Evolutionary conservation across 2,888 invertebrate genomes (phyloP), one percentile per base, ranked within the genome.

Genomic region (Tenthredo distinguenda): DNA sequence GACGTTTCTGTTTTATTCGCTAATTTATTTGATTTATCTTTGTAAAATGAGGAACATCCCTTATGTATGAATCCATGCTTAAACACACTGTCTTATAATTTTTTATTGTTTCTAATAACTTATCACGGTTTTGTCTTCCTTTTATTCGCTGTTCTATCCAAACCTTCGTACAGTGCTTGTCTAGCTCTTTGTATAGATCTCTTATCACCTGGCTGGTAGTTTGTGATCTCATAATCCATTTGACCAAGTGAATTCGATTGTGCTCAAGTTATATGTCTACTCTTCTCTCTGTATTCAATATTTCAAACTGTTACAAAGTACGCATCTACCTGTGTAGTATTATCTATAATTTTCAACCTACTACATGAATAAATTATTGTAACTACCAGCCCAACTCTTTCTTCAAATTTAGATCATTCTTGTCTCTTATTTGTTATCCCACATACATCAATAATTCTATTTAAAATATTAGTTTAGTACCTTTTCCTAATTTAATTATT

Each of bases 121-220:
- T 21, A 79, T 37, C 79, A 79, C n/a, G 26, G 62, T 79, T 58
- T 58, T 62, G 10, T 55, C 58, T 58, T 26, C 7, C 3, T 62
- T 58, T 81, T 40, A 58, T 62, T 77, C 5, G 31, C 58, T 40
- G 34, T 40, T 58, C 15, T 62, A 15, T 7, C 40, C 15, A 58
- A 21, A 81, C 7, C 58, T 21, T 62, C 40, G 81, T 58, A 81
- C 62, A 81, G n/a, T 81, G 79, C 79, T 81, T 37, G 40, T 81
- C 40, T 81, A 40, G 21, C 62, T 62, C 58, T 62, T 58, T 58
- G 81, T 81, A 62, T 62, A 81, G 34, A 62, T 62, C 18, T 62
- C 26, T 62, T 62, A 62, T 81, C 40, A 81, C 15, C 81, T 62
- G 81, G 81, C 81, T 58, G 81, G 81, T 62, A 81, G 81, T 62